Evolutionary conservation across 2,113 vertebrate genomes (phyloP).

Genomic region (Phoxinus phoxinus): DNA sequence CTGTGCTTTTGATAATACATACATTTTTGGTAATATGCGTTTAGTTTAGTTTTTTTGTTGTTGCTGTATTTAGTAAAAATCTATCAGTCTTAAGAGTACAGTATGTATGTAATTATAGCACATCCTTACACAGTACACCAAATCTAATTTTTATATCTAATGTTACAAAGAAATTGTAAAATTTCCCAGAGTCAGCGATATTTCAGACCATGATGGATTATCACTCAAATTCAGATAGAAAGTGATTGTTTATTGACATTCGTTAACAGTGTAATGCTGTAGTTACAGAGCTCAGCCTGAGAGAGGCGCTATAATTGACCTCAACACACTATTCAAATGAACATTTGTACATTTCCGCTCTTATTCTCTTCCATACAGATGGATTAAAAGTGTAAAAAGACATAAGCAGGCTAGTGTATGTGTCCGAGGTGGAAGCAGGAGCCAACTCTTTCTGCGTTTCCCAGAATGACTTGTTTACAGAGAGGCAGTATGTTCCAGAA

Average conservation of each 20-base stretch:
- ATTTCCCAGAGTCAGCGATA: not conserved
- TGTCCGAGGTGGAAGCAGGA: conserved; percentile 23
- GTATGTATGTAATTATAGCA: no score
- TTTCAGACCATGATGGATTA: not conserved
- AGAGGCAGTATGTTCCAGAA: conserved; percentile 37
- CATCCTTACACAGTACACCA: no score
- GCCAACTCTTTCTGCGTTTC: conserved; percentile 11
- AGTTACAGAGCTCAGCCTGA: conserved; percentile 84
- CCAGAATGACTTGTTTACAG: not conserved
- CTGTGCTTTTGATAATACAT: no score
- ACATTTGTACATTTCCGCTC: conserved; percentile 29
- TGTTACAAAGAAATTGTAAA: not conserved
- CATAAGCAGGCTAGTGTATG: not conserved
- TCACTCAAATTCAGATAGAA: conserved; percentile 73
- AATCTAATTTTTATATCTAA: not conserved
- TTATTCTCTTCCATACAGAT: not conserved
- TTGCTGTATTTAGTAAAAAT: no score
- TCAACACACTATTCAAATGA: conserved; percentile 44
- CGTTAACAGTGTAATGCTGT: conserved; percentile 80
- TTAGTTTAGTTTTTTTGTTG: no score
- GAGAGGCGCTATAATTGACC: conserved; percentile 74
- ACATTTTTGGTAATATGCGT: no score
- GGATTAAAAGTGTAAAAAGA: conserved; percentile 24
- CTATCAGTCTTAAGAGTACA: no score
- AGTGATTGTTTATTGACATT: conserved; percentile 91